A percentile compares a stretch with the other conserved stretches of the same genome.
phyloP scores from a whole-genome alignment of 2,797 vertebrate species.

The Hoplostethus atlanticus region DNA sequence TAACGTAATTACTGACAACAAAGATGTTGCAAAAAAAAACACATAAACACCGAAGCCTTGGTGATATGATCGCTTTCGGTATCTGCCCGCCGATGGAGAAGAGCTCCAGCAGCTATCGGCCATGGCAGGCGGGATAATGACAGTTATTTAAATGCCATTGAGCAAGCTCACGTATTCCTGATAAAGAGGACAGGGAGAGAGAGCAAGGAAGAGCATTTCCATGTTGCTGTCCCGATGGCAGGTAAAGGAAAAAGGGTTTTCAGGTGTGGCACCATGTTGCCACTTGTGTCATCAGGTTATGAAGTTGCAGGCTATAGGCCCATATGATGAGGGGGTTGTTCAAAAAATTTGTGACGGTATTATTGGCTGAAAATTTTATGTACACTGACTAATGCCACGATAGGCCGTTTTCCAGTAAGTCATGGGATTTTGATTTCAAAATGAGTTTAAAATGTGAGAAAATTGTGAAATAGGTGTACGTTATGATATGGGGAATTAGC shows the following conservation, averaged over 20 bases:
- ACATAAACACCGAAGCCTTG: background rate
- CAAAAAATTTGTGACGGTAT: too few species aligned
- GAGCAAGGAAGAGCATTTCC: too few species aligned
- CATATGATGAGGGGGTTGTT: too few species aligned
- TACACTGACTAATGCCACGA: background rate
- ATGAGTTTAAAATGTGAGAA: too few species aligned
- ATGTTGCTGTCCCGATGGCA: too few species aligned
- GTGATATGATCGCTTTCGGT: constrained; percentile 35
- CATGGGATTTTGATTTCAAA: background rate
- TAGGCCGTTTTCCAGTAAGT: background rate
- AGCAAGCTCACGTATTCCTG: background rate
- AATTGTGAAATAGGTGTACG: too few species aligned
- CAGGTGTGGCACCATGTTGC: too few species aligned
- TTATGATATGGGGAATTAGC: too few species aligned
- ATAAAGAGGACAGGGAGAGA: too few species aligned
- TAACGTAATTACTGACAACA: constrained; percentile 36
- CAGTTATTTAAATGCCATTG: constrained; percentile 4
- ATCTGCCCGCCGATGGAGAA: constrained; percentile 9
- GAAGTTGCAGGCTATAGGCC: too few species aligned
- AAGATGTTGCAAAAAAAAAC: constrained; percentile 24
- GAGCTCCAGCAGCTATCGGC: constrained; percentile 10
- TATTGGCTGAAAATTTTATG: too few species aligned
- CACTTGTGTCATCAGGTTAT: background rate
- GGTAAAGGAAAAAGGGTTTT: background rate
- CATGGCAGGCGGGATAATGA: background rate